phyloP scores from a whole-genome alignment of 2,888 invertebrate species.

The Plebejus melissa region DNA sequence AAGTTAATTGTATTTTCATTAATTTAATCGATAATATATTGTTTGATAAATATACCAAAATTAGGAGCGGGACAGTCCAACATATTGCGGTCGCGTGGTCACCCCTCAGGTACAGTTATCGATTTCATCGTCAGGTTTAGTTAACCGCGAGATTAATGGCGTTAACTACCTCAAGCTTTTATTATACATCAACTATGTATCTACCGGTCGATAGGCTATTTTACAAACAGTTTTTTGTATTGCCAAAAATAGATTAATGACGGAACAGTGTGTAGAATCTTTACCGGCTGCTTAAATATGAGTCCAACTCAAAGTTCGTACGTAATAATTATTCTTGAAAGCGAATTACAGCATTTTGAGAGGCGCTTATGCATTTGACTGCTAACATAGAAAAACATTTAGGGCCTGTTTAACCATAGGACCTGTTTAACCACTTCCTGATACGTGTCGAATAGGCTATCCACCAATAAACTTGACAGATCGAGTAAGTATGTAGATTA shows the following conservation, averaged over 20 bases:
- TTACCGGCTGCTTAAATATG: background rate
- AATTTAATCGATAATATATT: background rate
- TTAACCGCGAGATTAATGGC: conserved; percentile 24
- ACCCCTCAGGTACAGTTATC: conserved; percentile 14
- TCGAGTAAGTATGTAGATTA: too few species aligned
- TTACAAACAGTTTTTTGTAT: background rate
- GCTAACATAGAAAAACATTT: too few species aligned
- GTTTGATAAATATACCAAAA: background rate
- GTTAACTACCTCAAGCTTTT: conserved; percentile 8
- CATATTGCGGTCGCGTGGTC: background rate
- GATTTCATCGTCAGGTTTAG: conserved; percentile 24
- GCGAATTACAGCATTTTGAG: too few species aligned
- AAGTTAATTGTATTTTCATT: too few species aligned
- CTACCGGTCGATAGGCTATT: conserved; percentile 9
- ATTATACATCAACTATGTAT: background rate
- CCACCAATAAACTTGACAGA: too few species aligned
- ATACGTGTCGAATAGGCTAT: too few species aligned
- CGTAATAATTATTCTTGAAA: too few species aligned
- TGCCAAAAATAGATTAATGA: background rate
- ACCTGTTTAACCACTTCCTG: too few species aligned
- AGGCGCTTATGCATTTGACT: too few species aligned
- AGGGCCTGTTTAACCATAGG: too few species aligned
- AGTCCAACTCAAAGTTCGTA: background rate
- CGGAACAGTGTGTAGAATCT: too few species aligned
- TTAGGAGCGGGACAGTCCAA: background rate